These are phyloP conservation scores for Sinocyclocheilus anophthalmus DNA, from an alignment of 2,113 vertebrate genomes.

Conservation along the genomic window DNA sequence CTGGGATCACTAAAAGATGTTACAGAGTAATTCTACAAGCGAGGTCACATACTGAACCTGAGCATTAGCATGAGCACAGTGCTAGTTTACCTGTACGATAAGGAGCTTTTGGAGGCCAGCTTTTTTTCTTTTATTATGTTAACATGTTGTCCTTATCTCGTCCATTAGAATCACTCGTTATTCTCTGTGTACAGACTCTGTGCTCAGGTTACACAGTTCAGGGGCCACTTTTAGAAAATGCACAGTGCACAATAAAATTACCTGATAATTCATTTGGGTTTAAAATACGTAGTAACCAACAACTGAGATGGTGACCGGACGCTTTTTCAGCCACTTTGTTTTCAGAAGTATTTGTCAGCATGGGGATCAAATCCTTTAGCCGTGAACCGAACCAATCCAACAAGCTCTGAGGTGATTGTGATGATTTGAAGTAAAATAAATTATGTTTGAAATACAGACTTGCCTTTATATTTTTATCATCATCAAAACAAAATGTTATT, in stretches of 20 bases:
- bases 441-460: background rate
- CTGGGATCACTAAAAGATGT: slow-evolving; percentile 8
- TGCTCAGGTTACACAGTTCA: background rate
- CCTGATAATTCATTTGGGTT: background rate
- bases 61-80: background rate
- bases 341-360: background rate
- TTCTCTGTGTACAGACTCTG: background rate
- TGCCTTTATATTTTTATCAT: too few relatives aligned
- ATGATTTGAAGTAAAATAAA: background rate
- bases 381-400: background rate
- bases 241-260: background rate
- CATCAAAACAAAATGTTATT: too few relatives aligned
- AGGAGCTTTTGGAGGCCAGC: background rate
- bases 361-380: background rate
- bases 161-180: background rate
- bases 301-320: background rate
- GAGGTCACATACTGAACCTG: background rate
- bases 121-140: slow-evolving; percentile 1
- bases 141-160: slow-evolving; percentile 12
- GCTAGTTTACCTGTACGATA: background rate
- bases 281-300: background rate
- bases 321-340: background rate
- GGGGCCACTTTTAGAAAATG: slow-evolving; percentile 21
- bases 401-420: background rate
- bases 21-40: background rate